Evolutionary conservation across 2,113 vertebrate genomes (phyloP), one percentile per base, ranked within the genome.

Genomic region (Micronycteris hirsuta): DNA sequence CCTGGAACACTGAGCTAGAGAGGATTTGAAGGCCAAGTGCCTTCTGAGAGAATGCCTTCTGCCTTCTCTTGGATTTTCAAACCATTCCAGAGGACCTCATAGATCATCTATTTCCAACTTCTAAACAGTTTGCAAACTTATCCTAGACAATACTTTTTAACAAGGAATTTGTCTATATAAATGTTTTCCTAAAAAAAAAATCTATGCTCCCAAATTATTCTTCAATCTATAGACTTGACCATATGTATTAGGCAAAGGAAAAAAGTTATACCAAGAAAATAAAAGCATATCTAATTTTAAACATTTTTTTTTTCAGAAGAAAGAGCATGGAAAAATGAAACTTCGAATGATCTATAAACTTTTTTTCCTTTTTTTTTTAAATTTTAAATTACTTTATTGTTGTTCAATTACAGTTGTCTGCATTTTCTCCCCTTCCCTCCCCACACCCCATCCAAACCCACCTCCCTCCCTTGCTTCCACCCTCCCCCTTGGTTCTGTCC

Each of bases 91-190:
- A 52, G 52, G 47, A 17, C 56, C 56, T 58, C 56, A 56, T 3
- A 56, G 54, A 56, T 56, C 54, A 56, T 22, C 54, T 56, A 7
- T 22, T 56, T 47, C 45, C 45, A 47, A 47, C 45, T 47, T 47
- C 45, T 11, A 47, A 47, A 47, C 31, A 92, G 47, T 77, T 71
- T 95, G 61, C 61, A 95, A 83, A 90, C n/a, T 65, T 96, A 78
- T 14, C 61, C 15, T 68, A 65, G 26, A 47, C 16, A 56, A 88
- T 58, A 19, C 71, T 71, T 78, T 90, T 82, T 56, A 86, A 94
- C 58, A 77, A 31, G 4, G 1, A 91, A 86, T 43, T n/a, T 67
- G 3, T 33, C 45, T 52, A 68, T 19, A 93, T 13, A 71, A 65
- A 85, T 74, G 20, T 82, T 86, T 93, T 87, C 56, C 83, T 11